Conservation (phyloP, 1,140 invertebrate genomes). For the Rhopalosiphum maidis region DNA sequence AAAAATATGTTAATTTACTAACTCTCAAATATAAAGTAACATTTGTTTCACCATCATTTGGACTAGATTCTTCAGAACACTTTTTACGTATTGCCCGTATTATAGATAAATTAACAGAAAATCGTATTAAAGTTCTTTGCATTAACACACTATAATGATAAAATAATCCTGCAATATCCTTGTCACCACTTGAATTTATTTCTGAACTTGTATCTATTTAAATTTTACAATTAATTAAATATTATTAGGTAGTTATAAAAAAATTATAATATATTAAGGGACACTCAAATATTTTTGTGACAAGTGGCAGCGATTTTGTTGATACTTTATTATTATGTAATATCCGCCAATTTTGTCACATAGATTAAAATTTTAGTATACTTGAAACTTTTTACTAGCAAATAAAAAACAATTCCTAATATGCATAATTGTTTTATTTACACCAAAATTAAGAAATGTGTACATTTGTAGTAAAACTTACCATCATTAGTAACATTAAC, state of each 20-base stretch:
- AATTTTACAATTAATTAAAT: background rate
- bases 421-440: background rate
- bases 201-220: constrained; percentile 47
- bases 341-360: background rate
- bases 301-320: background rate
- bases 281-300: background rate
- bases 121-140: constrained; percentile 43
- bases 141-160: constrained; percentile 52
- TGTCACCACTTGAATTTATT: constrained; percentile 54
- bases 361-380: background rate
- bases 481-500: constrained; percentile 53
- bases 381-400: background rate
- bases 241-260: background rate
- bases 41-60: constrained; percentile 55
- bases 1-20: background rate
- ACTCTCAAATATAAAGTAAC: constrained; percentile 51
- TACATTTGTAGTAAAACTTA: background rate
- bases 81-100: constrained; percentile 50
- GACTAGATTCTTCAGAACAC: constrained; percentile 49
- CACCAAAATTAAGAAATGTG: background rate
- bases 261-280: background rate
- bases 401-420: background rate
- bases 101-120: constrained; percentile 48
- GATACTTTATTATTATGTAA: background rate
- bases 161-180: constrained; percentile 54